These are phyloP conservation scores for Sesamia nonagrioides DNA, from an alignment of 1,140 invertebrate genomes.

Conservation along the genomic window DNA sequence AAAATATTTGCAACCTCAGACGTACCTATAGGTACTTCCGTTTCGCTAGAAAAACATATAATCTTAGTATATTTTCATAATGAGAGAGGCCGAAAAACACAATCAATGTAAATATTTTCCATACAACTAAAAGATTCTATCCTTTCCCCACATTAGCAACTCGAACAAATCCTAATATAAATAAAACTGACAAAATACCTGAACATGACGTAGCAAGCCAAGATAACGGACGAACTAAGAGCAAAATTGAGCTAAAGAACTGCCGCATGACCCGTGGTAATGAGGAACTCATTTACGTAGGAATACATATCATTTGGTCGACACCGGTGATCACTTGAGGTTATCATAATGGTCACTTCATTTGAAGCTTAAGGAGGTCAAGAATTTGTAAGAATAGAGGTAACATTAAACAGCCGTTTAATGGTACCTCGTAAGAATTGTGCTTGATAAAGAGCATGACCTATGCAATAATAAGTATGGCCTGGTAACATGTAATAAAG, in stretches of 20 bases:
- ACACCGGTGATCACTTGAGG: neutral
- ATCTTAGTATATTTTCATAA: neutral
- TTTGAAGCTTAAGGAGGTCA: neutral
- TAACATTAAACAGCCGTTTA: no score
- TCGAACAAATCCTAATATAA: slow-evolving; percentile 15
- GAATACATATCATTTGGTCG: slow-evolving; percentile 14
- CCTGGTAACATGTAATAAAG: no score
- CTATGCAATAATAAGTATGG: no score
- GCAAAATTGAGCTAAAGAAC: neutral
- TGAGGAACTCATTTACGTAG: slow-evolving; percentile 48
- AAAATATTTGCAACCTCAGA: no score
- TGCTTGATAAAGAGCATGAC: no score
- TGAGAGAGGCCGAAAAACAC: neutral
- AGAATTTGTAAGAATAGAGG: neutral
- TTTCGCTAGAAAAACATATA: neutral
- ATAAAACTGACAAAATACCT: slow-evolving; percentile 20
- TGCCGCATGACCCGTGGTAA: neutral
- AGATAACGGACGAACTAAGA: slow-evolving; percentile 6
- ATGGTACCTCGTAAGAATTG: neutral
- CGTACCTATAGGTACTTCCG: no score
- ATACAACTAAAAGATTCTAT: neutral
- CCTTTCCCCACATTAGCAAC: slow-evolving; percentile 7
- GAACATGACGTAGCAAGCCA: slow-evolving; percentile 1
- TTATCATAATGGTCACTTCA: neutral
- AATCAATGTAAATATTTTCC: neutral